Evolutionary conservation across 2,888 invertebrate species (phyloP), one percentile per base, ranked within the genome.

Genomic region (Dynastes tityus): DNA sequence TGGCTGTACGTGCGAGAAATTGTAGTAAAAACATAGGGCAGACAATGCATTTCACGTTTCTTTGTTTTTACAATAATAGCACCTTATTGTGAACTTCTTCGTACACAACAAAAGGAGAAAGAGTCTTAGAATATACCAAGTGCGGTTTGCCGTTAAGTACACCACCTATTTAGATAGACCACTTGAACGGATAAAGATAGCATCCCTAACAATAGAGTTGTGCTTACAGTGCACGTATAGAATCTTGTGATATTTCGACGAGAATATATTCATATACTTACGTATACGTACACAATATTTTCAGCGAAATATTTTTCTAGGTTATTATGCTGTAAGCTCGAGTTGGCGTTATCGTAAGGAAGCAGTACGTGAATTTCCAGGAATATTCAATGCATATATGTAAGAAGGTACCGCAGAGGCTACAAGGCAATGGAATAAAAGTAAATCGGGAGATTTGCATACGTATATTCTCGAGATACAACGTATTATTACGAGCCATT

Each of bases 141-240:
- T 22, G 22, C 49, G 27, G 51, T 27, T 51, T 51, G 51, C 68
- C 27, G 51, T 51, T 68, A 40, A 58, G 58, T 58, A 6, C 22
- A 11, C 40, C 53, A n/a, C 53, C 53, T 73, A 40, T 73, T 58
- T 73, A 73, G 58, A 73, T 73, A 58, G 55, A 73, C 37, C 16
- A 58, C 73, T 73, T 16, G 37, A 58, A 40, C 16, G 73, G 58
- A 58, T 73, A 73, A 40, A 73, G 37, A 73, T 73, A 40, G 58
- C 40, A 11, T 22, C 58, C 61, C 16, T 61, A 73, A 73, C 58
- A 73, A 73, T 58, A 16, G 73, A 61, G 58, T 58, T 73, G 73
- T 73, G 51, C 40, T 73, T 53, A 22, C 32, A 16, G 9, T 58
- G 73, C 73, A 58, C 73, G 40, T 58, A 29, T 32, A 32, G 63